Evolutionary conservation across 1,140 invertebrate genomes (phyloP).

Genomic region (Hydropsyche tenuis): DNA sequence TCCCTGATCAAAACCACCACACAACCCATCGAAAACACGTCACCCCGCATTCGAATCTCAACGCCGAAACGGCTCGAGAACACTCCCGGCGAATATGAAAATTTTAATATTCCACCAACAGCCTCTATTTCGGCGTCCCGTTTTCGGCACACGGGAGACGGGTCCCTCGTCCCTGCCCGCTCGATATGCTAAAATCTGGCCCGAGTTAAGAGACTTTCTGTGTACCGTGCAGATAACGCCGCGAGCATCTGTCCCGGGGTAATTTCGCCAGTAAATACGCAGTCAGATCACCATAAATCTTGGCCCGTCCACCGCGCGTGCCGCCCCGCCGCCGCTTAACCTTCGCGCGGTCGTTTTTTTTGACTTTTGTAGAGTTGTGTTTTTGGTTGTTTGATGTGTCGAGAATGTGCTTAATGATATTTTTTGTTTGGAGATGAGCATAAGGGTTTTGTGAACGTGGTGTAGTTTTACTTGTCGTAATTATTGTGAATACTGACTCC

Average conservation of each 20-base stretch:
- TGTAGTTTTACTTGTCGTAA: too few relatives aligned
- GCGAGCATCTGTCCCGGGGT: slow-evolving; percentile 31
- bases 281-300: slow-evolving; percentile 36
- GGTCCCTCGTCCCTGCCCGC: background rate
- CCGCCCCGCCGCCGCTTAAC: background rate
- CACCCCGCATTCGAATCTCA: background rate
- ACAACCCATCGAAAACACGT: too few relatives aligned
- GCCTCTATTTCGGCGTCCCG: too few relatives aligned
- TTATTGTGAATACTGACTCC: too few relatives aligned
- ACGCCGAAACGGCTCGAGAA: background rate
- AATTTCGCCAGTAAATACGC: slow-evolving; percentile 35
- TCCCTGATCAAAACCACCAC: too few relatives aligned
- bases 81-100: background rate
- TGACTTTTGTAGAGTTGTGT: too few relatives aligned
- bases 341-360: background rate
- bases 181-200: slow-evolving; percentile 17
- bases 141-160: too few relatives aligned
- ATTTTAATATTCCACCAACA: background rate
- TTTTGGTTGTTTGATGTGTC: too few relatives aligned
- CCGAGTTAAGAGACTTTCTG: slow-evolving; percentile 29
- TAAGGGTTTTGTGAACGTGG: too few relatives aligned
- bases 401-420: too few relatives aligned
- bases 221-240: slow-evolving; percentile 32
- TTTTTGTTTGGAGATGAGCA: too few relatives aligned
- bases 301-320: background rate